Evolutionary conservation across 2,888 invertebrate species (phyloP), one percentile per base, ranked within the genome.

Genomic region (Cyclophora punctaria): DNA sequence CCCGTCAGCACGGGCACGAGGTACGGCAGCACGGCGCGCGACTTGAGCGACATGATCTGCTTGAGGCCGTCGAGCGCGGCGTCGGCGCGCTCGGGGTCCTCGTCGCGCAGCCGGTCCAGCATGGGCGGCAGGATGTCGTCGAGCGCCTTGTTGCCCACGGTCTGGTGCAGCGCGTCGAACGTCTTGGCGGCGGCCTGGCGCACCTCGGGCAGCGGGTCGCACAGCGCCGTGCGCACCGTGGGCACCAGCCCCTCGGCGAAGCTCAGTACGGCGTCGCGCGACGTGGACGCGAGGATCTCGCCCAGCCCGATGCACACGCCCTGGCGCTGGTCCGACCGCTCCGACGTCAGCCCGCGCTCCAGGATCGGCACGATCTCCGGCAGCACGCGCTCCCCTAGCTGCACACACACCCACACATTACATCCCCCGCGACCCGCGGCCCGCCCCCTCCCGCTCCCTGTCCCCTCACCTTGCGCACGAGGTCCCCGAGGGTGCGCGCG

Each of bases 331-430:
- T 99, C 98, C 0, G 97, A 90, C 61, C 96, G 94, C 46, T 96
- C 94, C 0, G 98, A 98, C 66, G 95, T 94, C 59, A 99, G 89
- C 2, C 99, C 99, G 59, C 93, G 91, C 83, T 99, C 98, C 60
- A 99, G 88, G 71, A 99, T 98, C 0, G 99, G 99, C 73, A 99
- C 97, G 55, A 99, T 98, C 89, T 99, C 98, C 0, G 98, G 98
- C 57, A 99, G 84, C 34, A 99, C 98, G 53, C 99, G 92, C 86
- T 99, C 99, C 4, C 99, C 99, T 50, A 99, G 89, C 90, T 85
- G 58, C 0, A 44, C 34, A 5, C 45, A 49, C 37, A 37, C 37
- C 4, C 37, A 37, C 37, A 41, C 45, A 5, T 4, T 37, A 37
- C 37, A 5, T 5, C 37, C 37, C 4, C 37, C 37, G 37, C 4